Base-by-base conservation (phyloP, 2,888 invertebrate species). In the Netelia inedita region DNA sequence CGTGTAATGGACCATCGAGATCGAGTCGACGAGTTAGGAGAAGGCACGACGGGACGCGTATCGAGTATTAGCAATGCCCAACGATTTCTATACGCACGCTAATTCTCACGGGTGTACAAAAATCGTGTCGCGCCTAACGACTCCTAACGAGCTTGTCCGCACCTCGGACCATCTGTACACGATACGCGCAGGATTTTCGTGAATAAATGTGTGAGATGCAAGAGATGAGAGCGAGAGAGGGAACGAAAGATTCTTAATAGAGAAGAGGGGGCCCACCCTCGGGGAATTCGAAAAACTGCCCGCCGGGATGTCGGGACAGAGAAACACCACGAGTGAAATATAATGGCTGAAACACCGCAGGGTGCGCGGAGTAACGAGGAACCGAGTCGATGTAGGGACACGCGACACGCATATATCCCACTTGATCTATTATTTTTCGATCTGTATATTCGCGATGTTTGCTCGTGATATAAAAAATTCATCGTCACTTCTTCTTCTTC, bases 81-180 rank as follows among this genome's bases (percentile, higher is more conserved):
- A 16, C 8, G 61, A 43, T n/a, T n/a, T 61, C 23, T 41, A 43
- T 46, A 9, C 19, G 59, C n/a, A 53, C 69, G 74, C 85, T 88
- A 88, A 88, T 89, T 91, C 86, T 83, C 87, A 85, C 79, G 87
- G 86, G 74, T 82, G 83, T 83, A 85, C 73, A 81, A 83, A 85
- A 82, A 85, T 86, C 74, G 75, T 86, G 86, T 83, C 76, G 87
- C 35, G 79, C 75, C 89, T 93, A 92, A 92, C 91, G 90, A 92
- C 89, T 85, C 80, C 91, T 92, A 92, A 92, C 91, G 92, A 92
- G 91, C 91, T 90, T 88, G 87, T 90, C 90, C 89, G 89, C 90
- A 91, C 91, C 89, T 89, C 88, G 89, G 82, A 89, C 92, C 93
- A 93, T 93, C 93, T 92, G 93, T 89, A 90, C 86, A 21, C 75